phyloP scores from a whole-genome alignment of 2,888 invertebrate genomes.

The Acrocyrtus sp. region DNA sequence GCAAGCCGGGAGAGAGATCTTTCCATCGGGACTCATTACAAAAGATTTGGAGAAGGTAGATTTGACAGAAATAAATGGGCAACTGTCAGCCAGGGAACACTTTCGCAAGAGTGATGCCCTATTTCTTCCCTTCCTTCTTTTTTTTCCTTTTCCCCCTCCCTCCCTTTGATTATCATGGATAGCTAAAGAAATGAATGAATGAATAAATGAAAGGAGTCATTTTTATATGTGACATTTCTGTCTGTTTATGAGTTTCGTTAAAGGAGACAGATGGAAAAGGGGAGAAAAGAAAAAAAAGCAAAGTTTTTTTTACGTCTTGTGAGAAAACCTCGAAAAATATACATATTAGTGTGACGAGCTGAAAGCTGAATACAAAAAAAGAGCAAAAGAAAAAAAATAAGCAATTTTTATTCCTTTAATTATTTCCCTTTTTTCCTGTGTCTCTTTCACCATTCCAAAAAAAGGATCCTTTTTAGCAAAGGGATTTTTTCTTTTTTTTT shows the following conservation, averaged over 20 bases:
- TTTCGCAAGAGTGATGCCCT: constrained; percentile 52
- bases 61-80: constrained; percentile 54
- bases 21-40: constrained; percentile 54
- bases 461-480: too few species aligned
- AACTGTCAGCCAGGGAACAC: constrained; percentile 51
- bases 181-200: constrained; percentile 36
- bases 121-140: too few species aligned
- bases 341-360: too few species aligned
- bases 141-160: too few species aligned
- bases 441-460: too few species aligned
- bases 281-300: neutral
- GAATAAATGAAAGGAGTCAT: constrained; percentile 37
- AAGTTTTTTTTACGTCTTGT: too few species aligned
- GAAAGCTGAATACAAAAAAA: too few species aligned
- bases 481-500: too few species aligned
- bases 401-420: too few species aligned
- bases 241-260: constrained; percentile 46
- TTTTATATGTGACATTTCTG: constrained; percentile 43
- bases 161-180: constrained; percentile 46
- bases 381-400: too few species aligned
- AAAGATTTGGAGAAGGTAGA: constrained; percentile 52
- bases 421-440: too few species aligned
- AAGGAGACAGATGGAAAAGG: neutral
- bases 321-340: too few species aligned
- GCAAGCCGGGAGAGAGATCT: constrained; percentile 26